Base-by-base conservation (phyloP, 2,797 vertebrate genomes). In the Lepilemur ruficaudatus region DNA sequence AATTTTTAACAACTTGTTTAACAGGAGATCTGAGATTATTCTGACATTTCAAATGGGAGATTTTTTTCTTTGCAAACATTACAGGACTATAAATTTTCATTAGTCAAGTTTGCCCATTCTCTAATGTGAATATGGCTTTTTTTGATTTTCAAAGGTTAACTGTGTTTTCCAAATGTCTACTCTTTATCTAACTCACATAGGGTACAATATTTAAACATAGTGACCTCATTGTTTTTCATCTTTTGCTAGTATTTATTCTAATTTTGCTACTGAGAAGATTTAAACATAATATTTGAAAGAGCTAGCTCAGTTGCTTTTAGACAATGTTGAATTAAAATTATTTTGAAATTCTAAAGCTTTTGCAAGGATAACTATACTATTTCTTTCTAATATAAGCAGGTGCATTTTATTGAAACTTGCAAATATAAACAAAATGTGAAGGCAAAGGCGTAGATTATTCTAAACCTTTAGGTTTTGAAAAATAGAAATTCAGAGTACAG, bases 1-100 rank as follows among this genome's bases (percentile, higher is more conserved):
- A 89, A 95, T 90, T 25, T 75, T 97, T 96, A 97, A 94, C 97
- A 98, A 97, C 95, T 92, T 50, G 23, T 11, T 86, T 93, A 92
- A 95, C 75, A 91, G 50, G 46, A 83, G 46, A 91, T 85, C 78
- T 82, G 46, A 96, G 52, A 94, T 96, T 93, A 59, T 98, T 89
- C 50, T 43, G 52, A 91, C 95, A 87, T 98, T 98, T 83, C 35
- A 93, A 96, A 89, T 88, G 52, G 86, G 13, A 95, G 81, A 92
- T 25, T 9, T 38, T 88, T 95, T 93, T 25, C 30, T 96, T 93
- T 94, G 20, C 46, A 97, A 96, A 94, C 95, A 95, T 96, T 96
- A 96, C 90, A 25, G 79, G 6, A 30, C n/a, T 94, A 91, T 90
- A 97, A 93, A 69, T 93, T 93, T 96, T 96, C 95, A 50, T 97